phyloP scores from a whole-genome alignment of 2,888 invertebrate genomes.

The Apodemia mormo region DNA sequence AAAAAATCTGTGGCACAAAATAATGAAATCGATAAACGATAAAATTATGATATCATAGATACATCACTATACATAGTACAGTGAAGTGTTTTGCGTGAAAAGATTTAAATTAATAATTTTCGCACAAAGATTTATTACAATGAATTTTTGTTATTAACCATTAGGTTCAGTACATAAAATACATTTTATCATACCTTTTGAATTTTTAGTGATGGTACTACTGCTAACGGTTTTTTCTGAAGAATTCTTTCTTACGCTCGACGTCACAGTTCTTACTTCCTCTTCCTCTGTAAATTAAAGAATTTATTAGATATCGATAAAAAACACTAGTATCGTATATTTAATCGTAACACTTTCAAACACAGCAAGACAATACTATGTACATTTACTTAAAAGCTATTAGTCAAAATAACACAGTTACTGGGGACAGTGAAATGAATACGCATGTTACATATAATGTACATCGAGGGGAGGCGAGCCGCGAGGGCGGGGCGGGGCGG shows the following conservation, averaged over 20 bases:
- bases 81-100: background rate
- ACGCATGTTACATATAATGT: slow-evolving; percentile 64
- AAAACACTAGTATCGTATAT: slow-evolving; percentile 37
- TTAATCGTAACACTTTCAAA: slow-evolving; percentile 47
- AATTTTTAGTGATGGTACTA: slow-evolving; percentile 81
- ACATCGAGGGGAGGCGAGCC: slow-evolving; percentile 49
- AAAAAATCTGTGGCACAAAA: no score
- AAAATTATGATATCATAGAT: no score
- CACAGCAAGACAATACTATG: slow-evolving; percentile 9
- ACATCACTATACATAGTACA: no score
- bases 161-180: background rate
- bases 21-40: no score
- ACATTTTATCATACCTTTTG: slow-evolving; percentile 72
- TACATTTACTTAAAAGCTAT: slow-evolving; percentile 71
- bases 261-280: slow-evolving; percentile 73
- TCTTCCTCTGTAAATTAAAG: slow-evolving; percentile 65
- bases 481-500: slow-evolving; percentile 45
- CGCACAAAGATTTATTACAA: background rate
- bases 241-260: slow-evolving; percentile 75
- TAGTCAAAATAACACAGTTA: slow-evolving; percentile 78
- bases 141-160: background rate
- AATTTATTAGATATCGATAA: slow-evolving; percentile 26
- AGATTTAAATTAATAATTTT: no score
- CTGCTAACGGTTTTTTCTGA: slow-evolving; percentile 82
- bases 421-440: slow-evolving; percentile 62